These are phyloP conservation scores for Momotus momota DNA, from an alignment of 2,797 vertebrate species.

Conservation along the genomic window DNA sequence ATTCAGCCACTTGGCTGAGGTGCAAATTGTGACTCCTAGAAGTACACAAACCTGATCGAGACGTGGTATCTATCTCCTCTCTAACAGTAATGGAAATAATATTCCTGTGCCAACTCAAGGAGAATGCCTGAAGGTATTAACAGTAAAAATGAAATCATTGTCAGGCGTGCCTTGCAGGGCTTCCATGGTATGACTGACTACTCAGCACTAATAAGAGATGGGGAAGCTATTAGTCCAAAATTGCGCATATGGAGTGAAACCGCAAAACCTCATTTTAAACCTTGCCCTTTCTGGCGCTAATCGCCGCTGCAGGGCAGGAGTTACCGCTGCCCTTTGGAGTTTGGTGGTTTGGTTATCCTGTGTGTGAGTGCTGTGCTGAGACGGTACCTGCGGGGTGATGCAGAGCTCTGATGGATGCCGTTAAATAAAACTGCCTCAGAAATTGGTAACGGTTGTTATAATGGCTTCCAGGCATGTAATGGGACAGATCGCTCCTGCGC, in stretches of 20 bases:
- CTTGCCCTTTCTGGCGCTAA: slow-evolving; percentile 46
- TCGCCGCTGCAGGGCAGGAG: neutral
- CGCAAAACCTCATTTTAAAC: slow-evolving; percentile 55
- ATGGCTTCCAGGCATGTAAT: slow-evolving; percentile 12
- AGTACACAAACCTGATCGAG: neutral
- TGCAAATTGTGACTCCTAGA: slow-evolving; percentile 20
- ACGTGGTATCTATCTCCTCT: neutral
- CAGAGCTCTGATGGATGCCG: slow-evolving; percentile 4
- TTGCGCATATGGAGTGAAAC: slow-evolving; percentile 29
- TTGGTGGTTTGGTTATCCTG: neutral
- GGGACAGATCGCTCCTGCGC: neutral
- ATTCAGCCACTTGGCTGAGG: slow-evolving; percentile 10
- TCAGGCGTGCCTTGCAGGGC: neutral
- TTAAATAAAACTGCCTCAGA: slow-evolving; percentile 31
- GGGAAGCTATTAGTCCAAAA: slow-evolving; percentile 52
- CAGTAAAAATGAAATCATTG: neutral
- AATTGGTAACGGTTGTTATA: neutral
- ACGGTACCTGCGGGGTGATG: neutral
- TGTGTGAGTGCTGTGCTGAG: neutral
- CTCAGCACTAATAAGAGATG: neutral
- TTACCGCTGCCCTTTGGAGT: slow-evolving; percentile 13
- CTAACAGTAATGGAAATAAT: neutral
- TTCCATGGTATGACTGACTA: neutral
- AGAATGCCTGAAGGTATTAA: neutral
- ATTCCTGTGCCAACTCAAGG: neutral